Evolutionary conservation across 2,113 vertebrate genomes (phyloP).

Genomic region (Gila orcuttii): DNA sequence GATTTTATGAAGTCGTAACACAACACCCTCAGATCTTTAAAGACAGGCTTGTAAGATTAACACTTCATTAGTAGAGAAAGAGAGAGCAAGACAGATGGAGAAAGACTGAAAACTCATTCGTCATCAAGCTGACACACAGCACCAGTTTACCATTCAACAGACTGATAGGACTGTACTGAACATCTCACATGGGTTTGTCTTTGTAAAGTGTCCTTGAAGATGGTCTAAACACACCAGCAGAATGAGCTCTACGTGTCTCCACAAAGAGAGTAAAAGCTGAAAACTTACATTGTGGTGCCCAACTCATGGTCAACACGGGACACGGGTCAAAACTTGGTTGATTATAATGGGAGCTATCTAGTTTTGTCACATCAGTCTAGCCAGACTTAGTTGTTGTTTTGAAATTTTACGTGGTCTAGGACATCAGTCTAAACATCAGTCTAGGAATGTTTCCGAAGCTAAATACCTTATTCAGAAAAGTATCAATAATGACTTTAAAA

Average conservation of each 20-base stretch:
- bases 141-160: neutral
- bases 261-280: neutral
- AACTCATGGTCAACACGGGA: neutral
- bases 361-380: neutral
- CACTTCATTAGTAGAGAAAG: conserved; percentile 1
- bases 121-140: neutral
- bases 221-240: neutral
- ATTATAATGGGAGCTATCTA: neutral
- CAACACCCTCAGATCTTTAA: neutral
- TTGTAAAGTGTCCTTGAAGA: neutral
- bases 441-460: neutral
- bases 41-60: conserved; percentile 16
- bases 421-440: too few relatives aligned
- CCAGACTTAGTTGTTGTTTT: neutral
- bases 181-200: neutral
- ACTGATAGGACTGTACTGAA: neutral
- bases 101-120: neutral
- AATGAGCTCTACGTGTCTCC: neutral
- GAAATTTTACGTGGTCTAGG: neutral
- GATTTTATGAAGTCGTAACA: conserved; percentile 15
- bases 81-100: neutral
- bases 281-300: neutral
- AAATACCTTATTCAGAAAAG: neutral
- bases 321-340: neutral
- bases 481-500: neutral